Percentiles rank a stretch among this genome's conserved stretches.
phyloP scores from a whole-genome alignment of 2,797 vertebrate genomes.

The Odontamblyopus rebecca region DNA sequence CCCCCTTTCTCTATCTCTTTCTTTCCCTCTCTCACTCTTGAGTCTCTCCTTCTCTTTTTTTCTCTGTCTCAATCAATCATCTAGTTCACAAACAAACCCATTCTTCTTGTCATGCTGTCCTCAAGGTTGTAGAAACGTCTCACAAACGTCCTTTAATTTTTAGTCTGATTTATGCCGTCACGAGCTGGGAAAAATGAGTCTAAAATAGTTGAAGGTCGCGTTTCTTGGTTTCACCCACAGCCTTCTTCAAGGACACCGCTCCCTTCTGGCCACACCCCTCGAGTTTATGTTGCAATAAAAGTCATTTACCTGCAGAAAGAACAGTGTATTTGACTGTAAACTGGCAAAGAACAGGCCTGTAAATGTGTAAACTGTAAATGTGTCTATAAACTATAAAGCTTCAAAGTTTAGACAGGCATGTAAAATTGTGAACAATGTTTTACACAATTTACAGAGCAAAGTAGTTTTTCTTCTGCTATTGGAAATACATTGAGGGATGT shows the following conservation, averaged over 20 bases:
- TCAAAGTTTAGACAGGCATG: background rate
- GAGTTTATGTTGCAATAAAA: conserved; percentile 21
- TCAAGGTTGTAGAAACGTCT: too few species aligned
- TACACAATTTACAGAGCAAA: too few species aligned
- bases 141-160: too few species aligned
- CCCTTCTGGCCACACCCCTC: conserved; percentile 8
- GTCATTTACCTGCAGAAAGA: conserved; percentile 30
- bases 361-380: conserved; percentile 3
- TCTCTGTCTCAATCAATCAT: too few species aligned
- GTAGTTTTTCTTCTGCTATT: background rate
- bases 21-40: background rate
- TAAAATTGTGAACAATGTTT: background rate
- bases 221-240: conserved; percentile 67
- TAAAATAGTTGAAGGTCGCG: conserved; percentile 79
- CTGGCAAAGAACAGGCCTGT: conserved; percentile 11
- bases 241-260: conserved; percentile 35
- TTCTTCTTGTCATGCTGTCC: background rate
- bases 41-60: too few species aligned
- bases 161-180: too few species aligned
- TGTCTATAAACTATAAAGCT: background rate
- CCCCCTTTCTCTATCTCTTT: background rate
- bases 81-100: background rate
- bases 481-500: background rate
- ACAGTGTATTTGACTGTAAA: conserved; percentile 1
- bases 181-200: conserved; percentile 42